phyloP scores from a whole-genome alignment of 2,797 vertebrate species.

The Acanthurus lineatus region DNA sequence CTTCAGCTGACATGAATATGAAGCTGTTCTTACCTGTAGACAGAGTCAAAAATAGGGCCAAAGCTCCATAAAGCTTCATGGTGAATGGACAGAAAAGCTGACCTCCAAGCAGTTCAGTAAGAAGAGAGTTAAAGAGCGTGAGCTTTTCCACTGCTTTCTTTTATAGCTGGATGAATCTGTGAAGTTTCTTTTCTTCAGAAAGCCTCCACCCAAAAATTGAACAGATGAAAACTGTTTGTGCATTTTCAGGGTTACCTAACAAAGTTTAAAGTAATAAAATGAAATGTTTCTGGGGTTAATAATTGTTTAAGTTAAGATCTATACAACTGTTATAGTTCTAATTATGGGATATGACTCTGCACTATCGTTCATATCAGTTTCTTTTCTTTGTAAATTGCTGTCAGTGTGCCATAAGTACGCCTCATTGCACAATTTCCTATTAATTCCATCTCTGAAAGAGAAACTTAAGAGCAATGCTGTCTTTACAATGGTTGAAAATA shows the following conservation, averaged over 20 bases:
- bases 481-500: neutral
- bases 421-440: neutral
- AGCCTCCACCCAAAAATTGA: too few relatives aligned
- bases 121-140: neutral
- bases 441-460: neutral
- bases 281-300: neutral
- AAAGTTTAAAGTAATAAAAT: neutral
- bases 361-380: neutral
- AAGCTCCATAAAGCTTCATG: neutral
- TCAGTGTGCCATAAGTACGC: neutral
- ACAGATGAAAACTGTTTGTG: neutral
- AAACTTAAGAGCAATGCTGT: neutral
- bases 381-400: neutral
- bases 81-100: neutral
- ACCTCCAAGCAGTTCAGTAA: neutral
- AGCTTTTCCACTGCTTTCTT: neutral
- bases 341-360: too few relatives aligned
- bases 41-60: neutral
- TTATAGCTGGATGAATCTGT: too few relatives aligned
- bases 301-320: neutral
- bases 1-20: neutral
- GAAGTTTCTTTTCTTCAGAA: too few relatives aligned
- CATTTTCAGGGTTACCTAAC: neutral
- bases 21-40: neutral
- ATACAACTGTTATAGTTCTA: too few relatives aligned